Evolutionary conservation across 2,113 vertebrate genomes (phyloP).

Genomic region (Sebastes fasciatus): DNA sequence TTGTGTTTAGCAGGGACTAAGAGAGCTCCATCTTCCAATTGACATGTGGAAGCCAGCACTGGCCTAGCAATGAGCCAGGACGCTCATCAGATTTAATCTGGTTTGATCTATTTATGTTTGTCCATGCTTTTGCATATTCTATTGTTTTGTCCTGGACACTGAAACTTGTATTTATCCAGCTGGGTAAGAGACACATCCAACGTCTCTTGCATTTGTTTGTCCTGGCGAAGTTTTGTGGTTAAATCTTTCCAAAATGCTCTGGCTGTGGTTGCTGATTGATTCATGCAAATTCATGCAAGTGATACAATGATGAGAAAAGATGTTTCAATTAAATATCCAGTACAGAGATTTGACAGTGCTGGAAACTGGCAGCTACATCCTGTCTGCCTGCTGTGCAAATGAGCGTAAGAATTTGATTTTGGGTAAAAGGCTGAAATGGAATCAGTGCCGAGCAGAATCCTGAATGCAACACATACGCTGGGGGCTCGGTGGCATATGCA

Average conservation of each 20-base stretch:
- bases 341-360: slow-evolving; percentile 8
- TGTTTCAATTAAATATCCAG: slow-evolving; percentile 22
- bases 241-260: not conserved
- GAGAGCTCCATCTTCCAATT: not conserved
- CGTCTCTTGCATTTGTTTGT: not conserved
- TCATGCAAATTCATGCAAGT: slow-evolving; percentile 64
- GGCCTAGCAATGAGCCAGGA: not conserved
- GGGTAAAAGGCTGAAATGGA: not conserved
- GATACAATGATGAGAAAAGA: slow-evolving; percentile 30
- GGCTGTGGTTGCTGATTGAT: not conserved
- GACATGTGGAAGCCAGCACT: not conserved
- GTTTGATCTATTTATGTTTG: not conserved
- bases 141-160: not conserved
- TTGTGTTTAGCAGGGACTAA: not conserved
- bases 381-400: not conserved
- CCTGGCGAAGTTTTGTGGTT: not conserved
- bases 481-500: not conserved
- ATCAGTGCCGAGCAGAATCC: not conserved
- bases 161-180: not conserved
- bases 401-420: not conserved
- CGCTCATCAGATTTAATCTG: not conserved
- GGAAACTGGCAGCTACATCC: slow-evolving; percentile 7
- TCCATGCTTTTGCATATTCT: not conserved
- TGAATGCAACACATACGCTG: not conserved
- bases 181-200: not conserved